Conservation (phyloP, 2,113 vertebrate species). For the Phylloscopus whistleri region DNA sequence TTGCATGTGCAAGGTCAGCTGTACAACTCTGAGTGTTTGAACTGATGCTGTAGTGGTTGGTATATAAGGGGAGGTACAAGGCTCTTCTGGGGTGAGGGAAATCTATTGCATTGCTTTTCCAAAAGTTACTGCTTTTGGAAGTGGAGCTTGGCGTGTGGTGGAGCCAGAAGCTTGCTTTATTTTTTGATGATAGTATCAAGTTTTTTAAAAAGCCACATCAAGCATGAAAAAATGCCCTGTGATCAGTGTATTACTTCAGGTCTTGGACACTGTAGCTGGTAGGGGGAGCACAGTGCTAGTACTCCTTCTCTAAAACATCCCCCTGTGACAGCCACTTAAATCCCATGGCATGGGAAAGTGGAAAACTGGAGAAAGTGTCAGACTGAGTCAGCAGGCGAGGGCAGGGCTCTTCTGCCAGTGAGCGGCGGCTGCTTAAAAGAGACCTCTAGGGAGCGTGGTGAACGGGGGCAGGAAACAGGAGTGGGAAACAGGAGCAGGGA, state of each 20-base stretch:
- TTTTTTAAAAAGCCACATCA: background rate
- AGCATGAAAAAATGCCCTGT: background rate
- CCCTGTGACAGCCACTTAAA: background rate
- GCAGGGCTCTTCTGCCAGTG: too few species aligned
- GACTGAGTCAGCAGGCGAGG: background rate
- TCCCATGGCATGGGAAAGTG: background rate
- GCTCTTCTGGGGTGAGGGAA: background rate
- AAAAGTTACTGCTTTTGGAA: background rate
- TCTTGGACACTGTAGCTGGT: background rate
- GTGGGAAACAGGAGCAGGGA: too few species aligned
- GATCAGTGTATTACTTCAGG: background rate
- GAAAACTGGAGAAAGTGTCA: background rate
- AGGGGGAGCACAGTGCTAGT: background rate
- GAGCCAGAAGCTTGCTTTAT: background rate
- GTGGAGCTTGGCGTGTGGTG: background rate
- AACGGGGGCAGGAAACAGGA: too few species aligned
- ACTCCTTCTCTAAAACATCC: background rate
- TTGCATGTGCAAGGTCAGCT: background rate
- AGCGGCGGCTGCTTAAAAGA: too few species aligned
- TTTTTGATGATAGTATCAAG: background rate
- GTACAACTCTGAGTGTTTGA: background rate
- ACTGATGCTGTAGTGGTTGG: background rate
- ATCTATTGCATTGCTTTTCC: background rate
- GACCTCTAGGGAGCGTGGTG: too few species aligned
- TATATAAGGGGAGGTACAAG: background rate